A percentile compares a stretch with the other conserved stretches of the same genome.
Evolutionary conservation across 2,113 vertebrate species (phyloP).

Genomic region (Copsychus sechellarum): DNA sequence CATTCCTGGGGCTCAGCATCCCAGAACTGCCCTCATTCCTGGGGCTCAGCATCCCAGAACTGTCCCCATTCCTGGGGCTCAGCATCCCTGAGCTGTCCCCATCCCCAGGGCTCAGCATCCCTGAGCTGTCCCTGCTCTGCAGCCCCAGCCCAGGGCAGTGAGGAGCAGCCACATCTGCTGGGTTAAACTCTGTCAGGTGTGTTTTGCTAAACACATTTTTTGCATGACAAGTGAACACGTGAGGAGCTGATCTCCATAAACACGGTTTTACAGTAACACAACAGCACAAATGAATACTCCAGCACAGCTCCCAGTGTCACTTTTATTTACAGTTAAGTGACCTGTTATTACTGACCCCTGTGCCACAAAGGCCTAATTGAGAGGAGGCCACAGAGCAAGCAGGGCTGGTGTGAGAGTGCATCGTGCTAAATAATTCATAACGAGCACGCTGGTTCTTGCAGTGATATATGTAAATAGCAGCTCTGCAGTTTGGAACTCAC

Average conservation of each 20-base stretch:
- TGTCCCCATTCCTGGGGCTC: too few species aligned
- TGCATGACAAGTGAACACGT: neutral
- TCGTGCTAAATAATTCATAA: neutral
- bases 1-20: too few species aligned
- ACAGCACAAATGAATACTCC: neutral
- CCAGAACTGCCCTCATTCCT: too few species aligned
- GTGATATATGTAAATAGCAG: neutral
- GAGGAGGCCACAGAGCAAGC: neutral
- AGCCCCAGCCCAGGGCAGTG: neutral
- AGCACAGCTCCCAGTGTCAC: neutral
- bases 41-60: neutral
- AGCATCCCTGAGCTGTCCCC: too few species aligned
- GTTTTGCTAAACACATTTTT: neutral
- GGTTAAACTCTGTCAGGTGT: neutral
- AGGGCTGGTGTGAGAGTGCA: neutral
- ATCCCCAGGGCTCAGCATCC: neutral
- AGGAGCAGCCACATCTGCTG: accelerated
- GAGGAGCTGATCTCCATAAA: slow-evolving; percentile 22
- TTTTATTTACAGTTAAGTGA: slow-evolving; percentile 7
- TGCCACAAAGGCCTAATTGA: neutral
- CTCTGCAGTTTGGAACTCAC: neutral
- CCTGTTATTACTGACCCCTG: neutral
- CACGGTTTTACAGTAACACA: neutral
- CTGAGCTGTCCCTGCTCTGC: neutral
- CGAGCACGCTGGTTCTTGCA: neutral